These are phyloP conservation scores for Copidosoma aretas DNA, from an alignment of 2,888 invertebrate species.

Conservation along the genomic window DNA sequence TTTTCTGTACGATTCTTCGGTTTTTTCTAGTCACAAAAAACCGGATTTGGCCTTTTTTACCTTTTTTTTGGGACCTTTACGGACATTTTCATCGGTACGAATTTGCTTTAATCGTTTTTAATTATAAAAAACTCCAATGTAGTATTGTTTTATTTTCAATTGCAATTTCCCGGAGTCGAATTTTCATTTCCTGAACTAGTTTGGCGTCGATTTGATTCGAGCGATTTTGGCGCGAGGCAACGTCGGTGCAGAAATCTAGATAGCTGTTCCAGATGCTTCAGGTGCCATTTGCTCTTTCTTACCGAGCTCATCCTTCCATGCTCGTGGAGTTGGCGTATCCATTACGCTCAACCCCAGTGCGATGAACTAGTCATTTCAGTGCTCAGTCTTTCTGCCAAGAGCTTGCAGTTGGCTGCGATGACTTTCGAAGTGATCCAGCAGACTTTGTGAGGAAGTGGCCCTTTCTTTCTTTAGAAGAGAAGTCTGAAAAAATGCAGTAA, in stretches of 20 bases:
- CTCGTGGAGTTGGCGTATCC: background rate
- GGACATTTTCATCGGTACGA: too few species aligned
- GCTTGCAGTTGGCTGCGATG: slow-evolving; percentile 11
- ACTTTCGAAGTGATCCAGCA: background rate
- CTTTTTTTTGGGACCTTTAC: too few species aligned
- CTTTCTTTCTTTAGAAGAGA: slow-evolving; percentile 5
- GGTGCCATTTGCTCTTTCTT: background rate
- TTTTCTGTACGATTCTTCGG: too few species aligned
- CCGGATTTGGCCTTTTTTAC: too few species aligned
- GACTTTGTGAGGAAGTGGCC: background rate
- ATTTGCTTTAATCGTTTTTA: too few species aligned
- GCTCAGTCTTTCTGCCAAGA: background rate
- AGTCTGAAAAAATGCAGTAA: background rate
- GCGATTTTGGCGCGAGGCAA: background rate
- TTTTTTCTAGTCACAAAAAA: too few species aligned
- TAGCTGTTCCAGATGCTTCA: background rate
- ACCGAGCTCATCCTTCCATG: slow-evolving; percentile 14
- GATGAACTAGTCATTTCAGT: slow-evolving; percentile 15
- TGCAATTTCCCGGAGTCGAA: too few species aligned
- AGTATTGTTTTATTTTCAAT: too few species aligned
- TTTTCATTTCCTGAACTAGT: too few species aligned
- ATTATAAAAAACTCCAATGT: too few species aligned
- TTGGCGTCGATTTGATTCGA: too few species aligned
- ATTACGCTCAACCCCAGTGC: background rate
- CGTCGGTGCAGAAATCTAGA: background rate